Evolutionary conservation across 2,113 vertebrate genomes (phyloP), one percentile per base, ranked within the genome.

Genomic region (Zootoca vivipara): DNA sequence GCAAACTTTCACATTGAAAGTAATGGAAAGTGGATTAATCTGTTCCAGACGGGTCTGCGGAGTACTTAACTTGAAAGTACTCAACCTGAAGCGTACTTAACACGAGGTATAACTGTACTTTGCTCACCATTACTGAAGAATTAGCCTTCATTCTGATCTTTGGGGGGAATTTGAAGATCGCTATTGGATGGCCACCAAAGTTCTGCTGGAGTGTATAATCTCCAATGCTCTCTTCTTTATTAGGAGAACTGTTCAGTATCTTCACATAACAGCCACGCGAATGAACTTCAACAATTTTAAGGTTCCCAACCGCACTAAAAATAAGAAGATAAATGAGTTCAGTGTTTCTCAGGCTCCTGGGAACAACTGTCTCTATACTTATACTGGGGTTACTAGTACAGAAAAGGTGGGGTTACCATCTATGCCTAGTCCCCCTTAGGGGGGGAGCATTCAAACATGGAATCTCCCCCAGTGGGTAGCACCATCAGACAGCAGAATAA

Each of bases 201-300:
- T 96, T 94, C 90, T 97, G 95, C 69, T 96, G 96, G 38, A 96
- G 94, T 15, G 90, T 83, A 40, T 91, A 87, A 65, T 89, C 83
- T 38, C 96, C 96, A 86, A 91, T 94, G 3, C 69, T 86, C 58
- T 96, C 75, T 85, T 96, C 96, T 94, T 91, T 93, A 83, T 95
- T 86, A 12, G 1, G n/a, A 4, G 89, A 95, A 89, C n/a, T 83
- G 82, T 96, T 97, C 64, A 86, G 2, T 12, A 96, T 90, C 84
- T 91, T 96, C 92, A 96, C 89, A 70, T 95, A 97, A 80, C 86
- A 72, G 62, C 90, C 90, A 0, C 64, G 86, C 78, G 28, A 2
- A 67, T 95, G 88, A 78, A 96, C 94, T 42, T 96, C 95, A 35
- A 52, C 79, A 89, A 96, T 95, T 94, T 95, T 91, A 69, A 92